Evolutionary conservation across 2,113 vertebrate species (phyloP), one percentile per base, ranked within the genome.

Genomic region (Psilopsiagon aurifrons): DNA sequence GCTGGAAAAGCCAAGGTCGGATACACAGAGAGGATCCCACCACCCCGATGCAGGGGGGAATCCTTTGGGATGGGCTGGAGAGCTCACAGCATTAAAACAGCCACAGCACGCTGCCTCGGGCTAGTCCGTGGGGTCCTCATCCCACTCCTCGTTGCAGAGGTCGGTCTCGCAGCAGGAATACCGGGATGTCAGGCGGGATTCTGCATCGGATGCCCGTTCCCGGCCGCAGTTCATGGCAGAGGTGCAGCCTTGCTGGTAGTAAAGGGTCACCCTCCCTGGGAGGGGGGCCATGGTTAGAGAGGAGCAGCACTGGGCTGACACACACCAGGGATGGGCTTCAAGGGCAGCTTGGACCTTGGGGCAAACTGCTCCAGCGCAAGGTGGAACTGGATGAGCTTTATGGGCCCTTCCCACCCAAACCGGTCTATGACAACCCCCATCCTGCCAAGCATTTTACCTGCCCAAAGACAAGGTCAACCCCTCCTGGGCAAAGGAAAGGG

Each of bases 231-330:
- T 95, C 11, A 87, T 10, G 2, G 6, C 2, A 0, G 94, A 94
- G 39, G 95, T 96, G 78, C 94, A 96, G 31, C 91, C 86, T 17
- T 95, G 94, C 17, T 87, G 90, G 82, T 92, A 93, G 1, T 94
- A 96, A 11, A 96, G n/a, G 41, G 92, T 70, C 46, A 90, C 4
- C 55, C 11, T 82, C 12, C 96, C 95, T 95, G 33, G 19, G 35
- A 31, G 41, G 10, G 10, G 18, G 17, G 7, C 1, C 3, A 0
- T 1, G 54, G 14, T 37, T 5, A 35, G 28, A 10, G 25, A 19
- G 15, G 41, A n/a, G 3, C 0, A 14, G 4, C 7, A 0, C 3
- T 6, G 11, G 49, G 31, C 10, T 37, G 10, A 17, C 31, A 15
- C 23, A 27, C 41, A 25, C 10, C 35, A 11, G 10, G 15, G 59